phyloP scores from a whole-genome alignment of 1,140 invertebrate genomes.

The Mizuhopecten yessoensis region DNA sequence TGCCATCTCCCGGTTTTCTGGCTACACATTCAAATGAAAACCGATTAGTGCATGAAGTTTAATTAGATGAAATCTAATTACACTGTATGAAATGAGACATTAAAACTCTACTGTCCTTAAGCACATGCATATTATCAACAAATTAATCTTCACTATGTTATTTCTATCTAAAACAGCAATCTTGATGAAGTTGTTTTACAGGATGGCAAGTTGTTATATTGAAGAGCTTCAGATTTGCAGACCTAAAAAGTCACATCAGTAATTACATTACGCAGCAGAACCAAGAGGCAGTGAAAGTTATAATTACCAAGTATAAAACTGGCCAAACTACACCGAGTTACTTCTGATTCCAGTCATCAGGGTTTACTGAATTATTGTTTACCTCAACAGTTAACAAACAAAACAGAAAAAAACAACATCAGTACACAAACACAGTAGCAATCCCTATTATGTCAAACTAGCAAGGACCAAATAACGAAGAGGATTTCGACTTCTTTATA shows the following conservation, averaged over 20 bases:
- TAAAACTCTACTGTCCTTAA: background rate
- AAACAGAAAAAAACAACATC: no score
- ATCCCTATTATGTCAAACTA: no score
- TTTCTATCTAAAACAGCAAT: background rate
- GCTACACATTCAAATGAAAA: background rate
- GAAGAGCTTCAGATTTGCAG: background rate
- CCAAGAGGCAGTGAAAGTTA: no score
- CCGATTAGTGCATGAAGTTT: background rate
- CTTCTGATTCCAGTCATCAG: no score
- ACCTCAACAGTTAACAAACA: no score
- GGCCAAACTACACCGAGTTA: no score
- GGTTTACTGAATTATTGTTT: no score
- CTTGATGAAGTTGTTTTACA: background rate
- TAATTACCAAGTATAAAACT: no score
- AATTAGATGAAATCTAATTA: background rate
- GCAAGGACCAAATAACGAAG: no score
- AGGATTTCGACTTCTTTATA: no score
- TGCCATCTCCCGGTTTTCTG: background rate
- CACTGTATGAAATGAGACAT: background rate
- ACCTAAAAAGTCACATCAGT: background rate
- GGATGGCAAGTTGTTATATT: background rate
- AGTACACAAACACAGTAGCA: no score
- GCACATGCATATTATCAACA: background rate
- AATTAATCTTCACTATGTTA: background rate
- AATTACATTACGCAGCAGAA: background rate